Base-by-base conservation (phyloP, 2,113 vertebrate genomes). In the Centropristis striata region DNA sequence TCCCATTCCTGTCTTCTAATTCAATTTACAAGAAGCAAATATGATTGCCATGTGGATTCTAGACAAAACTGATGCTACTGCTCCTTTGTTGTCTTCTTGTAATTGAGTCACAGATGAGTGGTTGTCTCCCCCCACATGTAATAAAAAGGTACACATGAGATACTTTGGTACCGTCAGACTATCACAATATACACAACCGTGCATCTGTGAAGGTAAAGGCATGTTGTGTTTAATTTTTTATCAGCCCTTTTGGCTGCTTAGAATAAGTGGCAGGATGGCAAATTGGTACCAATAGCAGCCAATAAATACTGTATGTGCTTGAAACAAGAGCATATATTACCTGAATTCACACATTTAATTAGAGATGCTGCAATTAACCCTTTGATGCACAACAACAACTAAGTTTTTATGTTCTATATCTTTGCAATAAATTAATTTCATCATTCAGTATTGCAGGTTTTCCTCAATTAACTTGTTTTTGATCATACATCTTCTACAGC, bases 21-120 rank as follows among this genome's bases (percentile, higher is more conserved):
- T 92, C 82, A 89, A 92, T 94, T 92, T 92, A 80, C 78, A 58
- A 66, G 82, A 67, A 75, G 73, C 71, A 89, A 91, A 93, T 92
- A 86, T 90, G 90, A 94, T 91, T 92, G 88, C 84, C 74, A 49
- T 88, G 88, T 80, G 87, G 84, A 91, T 91, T 85, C 81, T 37
- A 86, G 78, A 88, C 75, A 82, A 81, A 88, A 86, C 64, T 57
- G 61, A 81, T 91, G 71, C 69, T 73, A 59, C 59, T 32, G 60
- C 80, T 90, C 78, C 76, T 88, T 89, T 91, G 89, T 92, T 90
- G 88, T 87, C 72, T 73, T 79, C 76, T 77, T 87, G 86, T 92
- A 91, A 88, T 86, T 87, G 87, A 92, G 90, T 90, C 85, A 90
- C 76, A 79, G 86, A 86, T 90, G 90, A 90, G 58, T 82, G 67